These are phyloP conservation scores for Semaprochilodus insignis DNA, from an alignment of 2,797 vertebrate genomes.

Conservation along the genomic window DNA sequence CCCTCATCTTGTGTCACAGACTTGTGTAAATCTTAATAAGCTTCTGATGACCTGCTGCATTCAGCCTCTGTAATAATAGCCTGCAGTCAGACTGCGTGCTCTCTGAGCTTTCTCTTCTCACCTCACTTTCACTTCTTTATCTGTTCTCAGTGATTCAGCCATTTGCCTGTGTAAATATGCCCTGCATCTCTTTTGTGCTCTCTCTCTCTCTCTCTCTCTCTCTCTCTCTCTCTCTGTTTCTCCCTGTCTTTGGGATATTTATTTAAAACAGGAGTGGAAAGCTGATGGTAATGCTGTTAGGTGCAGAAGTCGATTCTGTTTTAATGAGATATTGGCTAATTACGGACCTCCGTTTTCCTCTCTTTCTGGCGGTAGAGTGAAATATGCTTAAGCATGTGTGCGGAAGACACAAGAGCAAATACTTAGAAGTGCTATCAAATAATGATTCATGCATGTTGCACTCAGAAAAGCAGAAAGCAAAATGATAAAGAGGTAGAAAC, in stretches of 20 bases:
- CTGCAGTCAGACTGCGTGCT: conserved; percentile 4
- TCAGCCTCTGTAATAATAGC: conserved; percentile 68
- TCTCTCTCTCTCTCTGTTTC: background rate
- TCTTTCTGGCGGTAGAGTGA: conserved; percentile 66
- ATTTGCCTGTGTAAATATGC: conserved; percentile 25
- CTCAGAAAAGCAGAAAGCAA: conserved; percentile 17
- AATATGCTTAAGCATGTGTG: background rate
- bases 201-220: conserved; percentile 21
- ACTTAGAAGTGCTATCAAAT: background rate
- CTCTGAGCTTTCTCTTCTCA: conserved; percentile 51
- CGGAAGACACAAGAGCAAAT: conserved; percentile 5
- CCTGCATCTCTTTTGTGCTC: conserved; percentile 8
- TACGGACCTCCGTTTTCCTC: conserved; percentile 80
- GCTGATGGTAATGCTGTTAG: conserved; percentile 74
- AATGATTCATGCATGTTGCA: conserved; percentile 27
- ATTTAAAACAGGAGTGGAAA: conserved; percentile 67
- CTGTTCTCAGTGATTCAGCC: background rate
- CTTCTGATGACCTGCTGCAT: conserved; percentile 74
- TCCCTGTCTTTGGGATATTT: conserved; percentile 60
- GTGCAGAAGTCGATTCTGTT: conserved; percentile 80
- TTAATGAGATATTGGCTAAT: conserved; percentile 91
- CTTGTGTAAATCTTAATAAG: conserved; percentile 72
- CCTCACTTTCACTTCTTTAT: background rate
- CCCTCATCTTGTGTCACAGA: conserved; percentile 1
- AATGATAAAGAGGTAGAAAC: background rate